phyloP scores from a whole-genome alignment of 2,888 invertebrate species.

The Latrodectus hesperus region DNA sequence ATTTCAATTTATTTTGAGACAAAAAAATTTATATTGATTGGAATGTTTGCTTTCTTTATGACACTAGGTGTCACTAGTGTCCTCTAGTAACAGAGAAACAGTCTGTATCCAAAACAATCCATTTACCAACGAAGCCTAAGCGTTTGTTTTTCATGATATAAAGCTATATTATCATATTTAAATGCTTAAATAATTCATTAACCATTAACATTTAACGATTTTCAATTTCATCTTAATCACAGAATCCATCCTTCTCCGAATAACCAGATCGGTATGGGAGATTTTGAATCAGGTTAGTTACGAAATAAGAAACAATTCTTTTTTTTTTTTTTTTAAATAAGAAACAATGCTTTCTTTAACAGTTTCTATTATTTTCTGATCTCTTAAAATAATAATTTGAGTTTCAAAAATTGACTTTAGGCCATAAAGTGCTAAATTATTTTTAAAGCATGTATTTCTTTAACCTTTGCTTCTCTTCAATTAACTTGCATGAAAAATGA shows the following conservation, averaged over 20 bases:
- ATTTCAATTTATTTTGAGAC: not conserved
- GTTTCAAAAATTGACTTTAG: no score
- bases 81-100: conserved; percentile 60
- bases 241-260: no score
- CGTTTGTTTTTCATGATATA: conserved; percentile 29
- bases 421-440: no score
- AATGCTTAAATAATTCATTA: no score
- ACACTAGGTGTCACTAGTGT: conserved; percentile 69
- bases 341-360: no score
- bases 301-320: not conserved
- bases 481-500: no score
- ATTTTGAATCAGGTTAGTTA: conserved; percentile 69
- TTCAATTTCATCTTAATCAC: no score
- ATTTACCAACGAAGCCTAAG: conserved; percentile 57
- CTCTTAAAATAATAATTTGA: no score
- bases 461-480: no score
- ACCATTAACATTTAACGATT: no score
- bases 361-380: no score
- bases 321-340: not conserved
- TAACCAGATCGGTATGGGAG: conserved; percentile 49
- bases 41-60: conserved; percentile 39
- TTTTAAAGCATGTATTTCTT: no score
- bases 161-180: not conserved
- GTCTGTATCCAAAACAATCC: conserved; percentile 65
- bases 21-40: conserved; percentile 47